Percentiles rank a stretch among this genome's conserved stretches.
Evolutionary conservation across 2,797 vertebrate genomes (phyloP).

Genomic region (Euthynnus affinis): DNA sequence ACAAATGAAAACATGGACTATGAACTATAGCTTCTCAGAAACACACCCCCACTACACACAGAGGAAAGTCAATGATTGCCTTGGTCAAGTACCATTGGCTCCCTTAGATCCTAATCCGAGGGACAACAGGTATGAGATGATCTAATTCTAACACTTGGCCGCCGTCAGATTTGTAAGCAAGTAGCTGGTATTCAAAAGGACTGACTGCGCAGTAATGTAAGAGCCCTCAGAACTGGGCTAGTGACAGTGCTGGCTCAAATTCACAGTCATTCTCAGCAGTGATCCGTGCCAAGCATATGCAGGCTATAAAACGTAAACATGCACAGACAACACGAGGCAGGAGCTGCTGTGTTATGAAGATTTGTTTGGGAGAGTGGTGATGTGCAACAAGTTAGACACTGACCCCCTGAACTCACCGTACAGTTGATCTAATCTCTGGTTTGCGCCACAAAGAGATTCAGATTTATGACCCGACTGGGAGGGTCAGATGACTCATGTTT

Average conservation of each 20-base stretch:
- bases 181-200: slow-evolving; percentile 65
- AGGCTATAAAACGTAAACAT: slow-evolving; percentile 16
- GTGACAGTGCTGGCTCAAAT: slow-evolving; percentile 76
- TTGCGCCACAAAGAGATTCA: slow-evolving; percentile 76
- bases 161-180: slow-evolving; percentile 58
- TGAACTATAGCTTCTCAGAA: slow-evolving; percentile 47
- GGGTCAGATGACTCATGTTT: slow-evolving; percentile 85
- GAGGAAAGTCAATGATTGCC: slow-evolving; percentile 22
- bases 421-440: slow-evolving; percentile 70
- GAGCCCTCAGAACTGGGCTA: slow-evolving; percentile 56
- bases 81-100: slow-evolving; percentile 41
- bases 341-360: slow-evolving; percentile 41
- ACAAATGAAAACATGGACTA: slow-evolving; percentile 51
- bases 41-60: slow-evolving; percentile 42
- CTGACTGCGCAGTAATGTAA: slow-evolving; percentile 67
- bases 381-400: slow-evolving; percentile 54
- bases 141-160: slow-evolving; percentile 52
- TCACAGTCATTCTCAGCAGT: slow-evolving; percentile 63
- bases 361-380: slow-evolving; percentile 46
- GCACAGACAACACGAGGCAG: slow-evolving; percentile 35
- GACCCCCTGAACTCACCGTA: slow-evolving; percentile 64
- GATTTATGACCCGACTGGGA: slow-evolving; percentile 77
- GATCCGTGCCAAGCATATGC: slow-evolving; percentile 60
- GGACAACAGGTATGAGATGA: slow-evolving; percentile 45
- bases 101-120: slow-evolving; percentile 58